These are phyloP conservation scores for Saturnia japonica DNA, from an alignment of 2,888 invertebrate species.

Conservation along the genomic window DNA sequence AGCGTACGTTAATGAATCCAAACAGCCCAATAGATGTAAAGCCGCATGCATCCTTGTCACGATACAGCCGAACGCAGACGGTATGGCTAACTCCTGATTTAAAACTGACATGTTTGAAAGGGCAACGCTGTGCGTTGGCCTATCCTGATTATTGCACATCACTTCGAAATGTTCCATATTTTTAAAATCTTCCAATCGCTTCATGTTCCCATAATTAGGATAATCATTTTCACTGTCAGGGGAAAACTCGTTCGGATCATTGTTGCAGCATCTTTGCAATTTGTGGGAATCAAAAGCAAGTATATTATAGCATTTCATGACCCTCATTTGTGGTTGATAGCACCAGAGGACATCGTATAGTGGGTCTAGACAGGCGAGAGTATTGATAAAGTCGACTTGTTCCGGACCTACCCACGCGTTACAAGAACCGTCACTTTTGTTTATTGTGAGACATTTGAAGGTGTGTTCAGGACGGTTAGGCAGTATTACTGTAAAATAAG, in stretches of 20 bases:
- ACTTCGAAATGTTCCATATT: constrained; percentile 64
- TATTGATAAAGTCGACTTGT: constrained; percentile 92
- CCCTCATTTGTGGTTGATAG: constrained; percentile 85
- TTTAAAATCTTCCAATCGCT: constrained; percentile 68
- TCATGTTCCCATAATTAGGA: constrained; percentile 70
- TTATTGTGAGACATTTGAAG: constrained; percentile 94
- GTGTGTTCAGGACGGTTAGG: constrained; percentile 90
- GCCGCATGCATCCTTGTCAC: constrained; percentile 94
- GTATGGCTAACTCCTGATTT: constrained; percentile 91
- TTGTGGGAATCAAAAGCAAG: constrained; percentile 87
- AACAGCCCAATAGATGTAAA: constrained; percentile 92
- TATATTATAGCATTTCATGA: constrained; percentile 91
- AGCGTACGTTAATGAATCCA: constrained; percentile 93
- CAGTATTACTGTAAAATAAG: constrained; percentile 84
- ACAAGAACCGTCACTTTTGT: constrained; percentile 93
- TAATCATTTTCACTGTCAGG: constrained; percentile 59
- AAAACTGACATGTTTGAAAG: constrained; percentile 84
- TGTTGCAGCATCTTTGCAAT: constrained; percentile 65
- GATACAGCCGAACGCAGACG: constrained; percentile 85
- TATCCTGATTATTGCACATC: constrained; percentile 53
- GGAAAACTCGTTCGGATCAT: constrained; percentile 47
- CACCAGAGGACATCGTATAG: constrained; percentile 97
- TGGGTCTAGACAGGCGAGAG: constrained; percentile 93
- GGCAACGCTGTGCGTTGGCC: constrained; percentile 54
- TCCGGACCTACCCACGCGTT: constrained; percentile 90